Evolutionary conservation across 1,140 invertebrate genomes (phyloP).

Genomic region (Anoplolepis gracilipes): DNA sequence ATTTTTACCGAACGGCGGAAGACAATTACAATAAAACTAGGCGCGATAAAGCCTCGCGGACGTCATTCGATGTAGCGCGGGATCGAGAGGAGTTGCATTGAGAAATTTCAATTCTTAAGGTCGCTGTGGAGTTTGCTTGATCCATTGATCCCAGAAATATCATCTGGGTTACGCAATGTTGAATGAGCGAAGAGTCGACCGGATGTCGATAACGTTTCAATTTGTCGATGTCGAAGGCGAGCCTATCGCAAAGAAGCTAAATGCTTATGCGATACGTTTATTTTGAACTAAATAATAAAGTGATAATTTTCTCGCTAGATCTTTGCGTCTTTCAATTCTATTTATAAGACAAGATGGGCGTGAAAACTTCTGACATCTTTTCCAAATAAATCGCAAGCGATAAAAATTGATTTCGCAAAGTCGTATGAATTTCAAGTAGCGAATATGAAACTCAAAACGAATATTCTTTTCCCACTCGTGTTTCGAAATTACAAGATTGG

Average conservation of each 20-base stretch:
- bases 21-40: slow-evolving; percentile 13
- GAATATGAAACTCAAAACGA: neutral
- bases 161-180: slow-evolving; percentile 58
- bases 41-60: slow-evolving; percentile 64
- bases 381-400: neutral
- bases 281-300: neutral
- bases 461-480: neutral
- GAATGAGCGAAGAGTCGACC: slow-evolving; percentile 38
- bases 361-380: neutral
- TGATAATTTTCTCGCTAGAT: neutral
- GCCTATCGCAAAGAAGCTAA: neutral
- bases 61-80: slow-evolving; percentile 57
- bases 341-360: neutral
- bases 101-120: slow-evolving; percentile 73
- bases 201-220: slow-evolving; percentile 60
- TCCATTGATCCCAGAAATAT: slow-evolving; percentile 68
- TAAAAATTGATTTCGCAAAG: neutral
- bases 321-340: neutral
- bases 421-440: neutral
- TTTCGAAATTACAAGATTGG: neutral
- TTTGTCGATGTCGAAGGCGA: slow-evolving; percentile 49
- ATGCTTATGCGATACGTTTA: neutral
- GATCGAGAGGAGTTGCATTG: slow-evolving; percentile 67
- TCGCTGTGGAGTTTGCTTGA: slow-evolving; percentile 11
- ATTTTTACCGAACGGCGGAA: slow-evolving; percentile 15